phyloP scores from a whole-genome alignment of 2,888 invertebrate genomes.

The Eristalis arbustorum region DNA sequence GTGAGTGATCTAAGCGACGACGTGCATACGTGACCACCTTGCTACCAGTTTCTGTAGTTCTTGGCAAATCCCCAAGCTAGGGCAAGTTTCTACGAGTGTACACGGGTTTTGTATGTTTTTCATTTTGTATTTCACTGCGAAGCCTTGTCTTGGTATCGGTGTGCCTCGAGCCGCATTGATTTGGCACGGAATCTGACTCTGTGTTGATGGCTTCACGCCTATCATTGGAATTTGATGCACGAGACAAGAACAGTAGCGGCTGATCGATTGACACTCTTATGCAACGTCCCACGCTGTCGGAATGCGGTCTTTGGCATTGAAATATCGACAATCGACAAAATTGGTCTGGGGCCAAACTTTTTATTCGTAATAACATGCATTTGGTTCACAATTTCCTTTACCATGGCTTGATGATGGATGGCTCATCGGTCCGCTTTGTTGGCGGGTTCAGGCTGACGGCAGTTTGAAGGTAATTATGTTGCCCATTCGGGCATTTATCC shows the following conservation, averaged over 20 bases:
- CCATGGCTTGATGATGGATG: constrained; percentile 15
- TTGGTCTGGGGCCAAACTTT: constrained; percentile 56
- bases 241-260: constrained; percentile 10
- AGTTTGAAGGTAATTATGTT: background rate
- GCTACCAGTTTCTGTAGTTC: constrained; percentile 58
- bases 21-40: constrained; percentile 60
- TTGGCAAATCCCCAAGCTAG: constrained; percentile 43
- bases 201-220: constrained; percentile 34
- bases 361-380: constrained; percentile 49
- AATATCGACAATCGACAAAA: constrained; percentile 36
- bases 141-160: background rate
- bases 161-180: background rate
- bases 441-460: background rate
- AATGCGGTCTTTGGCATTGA: constrained; percentile 64
- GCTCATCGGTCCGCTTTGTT: constrained; percentile 2
- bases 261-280: constrained; percentile 25
- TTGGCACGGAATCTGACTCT: constrained; percentile 1
- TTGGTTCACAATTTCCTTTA: constrained; percentile 52
- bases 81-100: background rate
- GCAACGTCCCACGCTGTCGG: constrained; percentile 64
- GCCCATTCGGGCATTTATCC: background rate
- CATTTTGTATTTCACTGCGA: background rate
- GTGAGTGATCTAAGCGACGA: constrained; percentile 25
- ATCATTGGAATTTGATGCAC: constrained; percentile 54
- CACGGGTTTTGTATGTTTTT: background rate